phyloP scores from a whole-genome alignment of 2,113 vertebrate genomes.

The Nothocercus julius region DNA sequence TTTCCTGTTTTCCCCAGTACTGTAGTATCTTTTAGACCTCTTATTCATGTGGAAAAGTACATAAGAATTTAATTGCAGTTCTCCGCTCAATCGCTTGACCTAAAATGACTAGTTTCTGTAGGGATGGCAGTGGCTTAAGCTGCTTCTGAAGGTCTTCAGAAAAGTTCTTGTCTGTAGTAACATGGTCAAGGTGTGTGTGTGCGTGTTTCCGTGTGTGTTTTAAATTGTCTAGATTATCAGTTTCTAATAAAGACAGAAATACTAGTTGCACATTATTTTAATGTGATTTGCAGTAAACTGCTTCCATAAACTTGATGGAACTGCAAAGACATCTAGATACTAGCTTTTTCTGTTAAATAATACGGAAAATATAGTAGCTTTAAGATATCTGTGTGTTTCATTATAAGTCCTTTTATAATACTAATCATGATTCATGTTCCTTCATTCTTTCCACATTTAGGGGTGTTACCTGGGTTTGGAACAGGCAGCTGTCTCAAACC shows the following conservation, averaged over 20 bases:
- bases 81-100: background rate
- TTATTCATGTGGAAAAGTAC: slow-evolving; percentile 1
- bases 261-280: background rate
- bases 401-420: slow-evolving; percentile 47
- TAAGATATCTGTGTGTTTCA: background rate
- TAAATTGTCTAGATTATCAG: background rate
- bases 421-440: slow-evolving; percentile 54
- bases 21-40: slow-evolving; percentile 6
- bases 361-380: background rate
- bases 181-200: background rate
- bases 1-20: background rate
- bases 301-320: background rate
- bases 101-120: slow-evolving; percentile 4
- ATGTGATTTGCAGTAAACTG: background rate
- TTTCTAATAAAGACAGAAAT: background rate
- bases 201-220: background rate
- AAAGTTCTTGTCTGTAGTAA: background rate
- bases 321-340: background rate
- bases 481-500: slow-evolving; percentile 66
- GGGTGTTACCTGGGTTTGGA: slow-evolving; percentile 66
- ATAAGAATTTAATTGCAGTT: background rate
- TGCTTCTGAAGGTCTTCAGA: background rate
- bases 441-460: slow-evolving; percentile 70
- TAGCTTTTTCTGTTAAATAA: background rate
- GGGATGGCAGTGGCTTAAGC: background rate